Conservation (phyloP, 2,113 vertebrate genomes). For the Otis tarda region DNA sequence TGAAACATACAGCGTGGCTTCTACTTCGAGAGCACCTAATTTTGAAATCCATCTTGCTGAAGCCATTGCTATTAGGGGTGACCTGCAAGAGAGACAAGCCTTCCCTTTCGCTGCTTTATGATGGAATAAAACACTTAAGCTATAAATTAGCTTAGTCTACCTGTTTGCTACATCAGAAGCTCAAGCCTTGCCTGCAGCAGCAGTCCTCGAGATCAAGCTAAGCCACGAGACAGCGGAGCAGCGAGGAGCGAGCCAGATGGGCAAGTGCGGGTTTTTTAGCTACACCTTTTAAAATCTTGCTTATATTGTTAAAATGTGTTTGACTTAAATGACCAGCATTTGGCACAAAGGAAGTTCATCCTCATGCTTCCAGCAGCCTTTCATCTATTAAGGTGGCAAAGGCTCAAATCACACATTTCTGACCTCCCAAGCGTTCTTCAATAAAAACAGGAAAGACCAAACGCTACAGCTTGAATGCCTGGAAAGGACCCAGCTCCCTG, state of each 20-base stretch:
- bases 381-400: not conserved
- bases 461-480: not conserved
- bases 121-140: conserved; percentile 7
- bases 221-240: not conserved
- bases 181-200: not conserved
- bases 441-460: conserved; percentile 12
- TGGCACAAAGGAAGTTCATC: not conserved
- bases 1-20: conserved; percentile 7
- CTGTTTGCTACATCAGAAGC: not conserved
- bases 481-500: not conserved
- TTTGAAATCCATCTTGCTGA: conserved; percentile 53
- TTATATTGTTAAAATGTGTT: not conserved
- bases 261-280: not conserved
- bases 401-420: not conserved
- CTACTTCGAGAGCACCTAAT: not conserved
- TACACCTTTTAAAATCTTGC: not conserved
- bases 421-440: not conserved
- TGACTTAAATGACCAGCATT: not conserved
- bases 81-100: not conserved
- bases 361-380: conserved; percentile 6
- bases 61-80: conserved; percentile 35
- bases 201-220: not conserved
- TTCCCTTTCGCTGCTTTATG: conserved; percentile 11
- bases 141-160: not conserved
- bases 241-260: not conserved